Base-by-base conservation (phyloP, 2,888 invertebrate species). In the Julus scandinavius region DNA sequence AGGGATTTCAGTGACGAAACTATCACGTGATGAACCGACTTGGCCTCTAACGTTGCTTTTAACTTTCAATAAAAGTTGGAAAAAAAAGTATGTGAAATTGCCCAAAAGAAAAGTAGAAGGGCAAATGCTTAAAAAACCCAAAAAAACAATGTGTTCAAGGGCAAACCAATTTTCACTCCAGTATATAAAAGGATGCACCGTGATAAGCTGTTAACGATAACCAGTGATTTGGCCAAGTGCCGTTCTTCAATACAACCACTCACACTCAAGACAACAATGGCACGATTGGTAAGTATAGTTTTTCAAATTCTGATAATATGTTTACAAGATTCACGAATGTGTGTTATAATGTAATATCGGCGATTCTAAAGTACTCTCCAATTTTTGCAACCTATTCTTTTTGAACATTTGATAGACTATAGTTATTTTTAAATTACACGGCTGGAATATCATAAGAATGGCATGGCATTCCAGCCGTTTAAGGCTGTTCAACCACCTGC, bases 41-140 rank as follows among this genome's bases (percentile, higher is more conserved):
- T 40, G 80, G 80, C 80, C 80, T 80, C 80, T 80, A 40, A 72
- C 29, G 20, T 72, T 72, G 72, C 20, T 29, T 72, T 72, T 72
- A 9, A 38, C 80, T 80, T 80, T 80, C 80, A 80, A 38, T 29
- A 11, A 80, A 80, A 38, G 15, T 80, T 38, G 38, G 38, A 20
- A 80, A 40, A 80, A 80, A 80, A 38, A 29, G n/a, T 11, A 80
- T 38, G 15, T 80, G 38, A 80, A 80, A 80, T 40, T 80, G 15
- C 20, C 80, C 80, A 40, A 80, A 54, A 80, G 38, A 80, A 80
- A 38, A 29, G 38, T 15, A 80, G 80, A 40, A 80, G 80, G 80
- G 38, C 80, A 29, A 80, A 38, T 13, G 11, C 5, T 1, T 15
- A 80, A 80, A 80, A 80, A 80, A 80, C 40, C n/a, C n/a, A 3